Conservation (phyloP, 1,140 invertebrate genomes). For the Charaxes varanes region DNA sequence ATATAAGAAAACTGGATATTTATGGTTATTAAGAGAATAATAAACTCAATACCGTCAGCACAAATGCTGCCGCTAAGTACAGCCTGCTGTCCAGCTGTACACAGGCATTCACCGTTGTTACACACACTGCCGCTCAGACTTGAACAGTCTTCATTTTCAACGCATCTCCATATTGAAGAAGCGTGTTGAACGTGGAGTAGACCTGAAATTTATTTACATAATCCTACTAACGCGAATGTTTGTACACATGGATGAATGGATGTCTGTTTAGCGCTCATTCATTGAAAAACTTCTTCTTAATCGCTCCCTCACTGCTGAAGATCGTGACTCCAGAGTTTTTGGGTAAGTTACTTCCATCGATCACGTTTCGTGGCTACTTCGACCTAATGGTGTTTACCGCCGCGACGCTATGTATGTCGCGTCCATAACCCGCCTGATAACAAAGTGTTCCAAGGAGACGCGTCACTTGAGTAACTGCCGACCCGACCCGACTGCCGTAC, state of each 20-base stretch:
- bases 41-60: constrained; percentile 35
- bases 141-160: constrained; percentile 26
- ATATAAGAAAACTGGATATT: no score
- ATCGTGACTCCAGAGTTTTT: no score
- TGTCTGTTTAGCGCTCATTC: no score
- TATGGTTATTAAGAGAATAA: no score
- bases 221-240: no score
- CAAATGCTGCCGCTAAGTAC: constrained; percentile 33
- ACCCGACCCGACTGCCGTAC: no score
- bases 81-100: constrained; percentile 25
- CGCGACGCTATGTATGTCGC: constrained; percentile 49
- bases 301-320: no score
- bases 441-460: constrained; percentile 61
- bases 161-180: constrained; percentile 31
- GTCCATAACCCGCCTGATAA: constrained; percentile 57
- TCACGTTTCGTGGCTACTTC: no score
- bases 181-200: not conserved
- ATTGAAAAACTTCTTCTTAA: no score
- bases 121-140: constrained; percentile 31
- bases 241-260: no score
- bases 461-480: constrained; percentile 61
- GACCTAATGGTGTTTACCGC: constrained; percentile 50
- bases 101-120: constrained; percentile 28
- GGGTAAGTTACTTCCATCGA: no score
- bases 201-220: no score